These are phyloP conservation scores for Drosophila meridiana DNA, from an alignment of 2,888 invertebrate species.

Conservation along the genomic window DNA sequence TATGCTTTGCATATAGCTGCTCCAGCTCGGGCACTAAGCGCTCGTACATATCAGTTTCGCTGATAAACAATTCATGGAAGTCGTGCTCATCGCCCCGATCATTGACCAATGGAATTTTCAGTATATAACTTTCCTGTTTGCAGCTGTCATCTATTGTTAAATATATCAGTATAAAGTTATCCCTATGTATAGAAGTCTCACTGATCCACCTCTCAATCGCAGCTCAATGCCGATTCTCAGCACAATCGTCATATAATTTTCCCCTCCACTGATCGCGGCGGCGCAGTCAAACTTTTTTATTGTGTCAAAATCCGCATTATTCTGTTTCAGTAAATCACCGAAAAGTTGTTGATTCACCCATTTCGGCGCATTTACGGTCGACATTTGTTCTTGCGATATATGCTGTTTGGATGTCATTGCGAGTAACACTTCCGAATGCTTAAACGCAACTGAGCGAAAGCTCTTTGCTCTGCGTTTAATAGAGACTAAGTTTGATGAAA, in stretches of 20 bases:
- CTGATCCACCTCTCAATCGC: constrained; percentile 67
- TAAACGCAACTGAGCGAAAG: constrained; percentile 43
- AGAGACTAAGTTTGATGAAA: constrained; percentile 14
- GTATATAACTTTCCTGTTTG: constrained; percentile 60
- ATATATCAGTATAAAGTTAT: constrained; percentile 2
- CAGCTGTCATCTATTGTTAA: constrained; percentile 38
- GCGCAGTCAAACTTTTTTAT: constrained; percentile 59
- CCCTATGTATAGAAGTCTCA: neutral
- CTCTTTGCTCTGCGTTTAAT: constrained; percentile 11
- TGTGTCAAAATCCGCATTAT: constrained; percentile 46
- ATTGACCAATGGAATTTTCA: constrained; percentile 71
- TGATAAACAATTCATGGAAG: constrained; percentile 58
- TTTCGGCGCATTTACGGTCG: constrained; percentile 48
- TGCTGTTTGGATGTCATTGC: neutral
- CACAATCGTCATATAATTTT: constrained; percentile 80
- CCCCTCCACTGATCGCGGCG: constrained; percentile 72
- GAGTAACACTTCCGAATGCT: constrained; percentile 14
- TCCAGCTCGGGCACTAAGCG: constrained; percentile 75
- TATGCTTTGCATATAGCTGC: constrained; percentile 53
- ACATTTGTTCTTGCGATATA: constrained; percentile 22
- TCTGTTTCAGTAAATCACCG: constrained; percentile 48
- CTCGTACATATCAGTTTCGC: constrained; percentile 73
- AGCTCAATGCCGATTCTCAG: constrained; percentile 67
- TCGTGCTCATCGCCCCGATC: constrained; percentile 60
- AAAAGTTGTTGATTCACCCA: constrained; percentile 73